Conservation (phyloP, 2,888 invertebrate species). For the Brachyopa scutellaris region DNA sequence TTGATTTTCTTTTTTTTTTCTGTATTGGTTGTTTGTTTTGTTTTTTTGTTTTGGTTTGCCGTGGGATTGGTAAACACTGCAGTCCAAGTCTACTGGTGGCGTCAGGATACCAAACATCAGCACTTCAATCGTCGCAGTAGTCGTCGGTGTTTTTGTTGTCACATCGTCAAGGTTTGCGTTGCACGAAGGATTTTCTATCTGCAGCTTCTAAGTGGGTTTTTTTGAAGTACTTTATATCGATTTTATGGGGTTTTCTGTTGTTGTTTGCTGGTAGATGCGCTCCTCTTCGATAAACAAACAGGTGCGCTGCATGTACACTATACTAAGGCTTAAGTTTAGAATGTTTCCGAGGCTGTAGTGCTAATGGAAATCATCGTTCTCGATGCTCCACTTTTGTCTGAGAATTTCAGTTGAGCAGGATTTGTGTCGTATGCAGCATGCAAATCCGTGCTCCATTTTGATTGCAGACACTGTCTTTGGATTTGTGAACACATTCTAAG, state of each 20-base stretch:
- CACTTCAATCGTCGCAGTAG: constrained; percentile 36
- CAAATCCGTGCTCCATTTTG: no score
- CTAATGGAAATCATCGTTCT: no score
- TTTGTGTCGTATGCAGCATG: no score
- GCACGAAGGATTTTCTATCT: background rate
- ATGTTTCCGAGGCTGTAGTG: background rate
- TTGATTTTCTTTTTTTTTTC: no score
- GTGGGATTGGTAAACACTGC: constrained; percentile 69
- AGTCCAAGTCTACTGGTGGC: constrained; percentile 24
- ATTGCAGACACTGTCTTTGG: no score
- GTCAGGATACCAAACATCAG: constrained; percentile 59
- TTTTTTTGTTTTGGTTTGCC: constrained; percentile 39
- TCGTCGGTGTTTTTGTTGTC: constrained; percentile 7
- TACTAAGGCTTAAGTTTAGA: constrained; percentile 23
- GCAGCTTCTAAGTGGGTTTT: background rate
- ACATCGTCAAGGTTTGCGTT: no score
- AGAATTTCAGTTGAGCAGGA: no score
- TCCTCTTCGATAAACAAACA: constrained; percentile 29
- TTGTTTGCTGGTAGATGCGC: no score
- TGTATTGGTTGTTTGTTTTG: constrained; percentile 8
- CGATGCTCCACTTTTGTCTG: no score
- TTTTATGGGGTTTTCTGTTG: background rate
- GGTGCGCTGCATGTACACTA: constrained; percentile 1
- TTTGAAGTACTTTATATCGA: no score
- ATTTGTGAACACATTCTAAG: no score